Base-by-base conservation (phyloP, 2,888 invertebrate species). In the Nineta flava region DNA sequence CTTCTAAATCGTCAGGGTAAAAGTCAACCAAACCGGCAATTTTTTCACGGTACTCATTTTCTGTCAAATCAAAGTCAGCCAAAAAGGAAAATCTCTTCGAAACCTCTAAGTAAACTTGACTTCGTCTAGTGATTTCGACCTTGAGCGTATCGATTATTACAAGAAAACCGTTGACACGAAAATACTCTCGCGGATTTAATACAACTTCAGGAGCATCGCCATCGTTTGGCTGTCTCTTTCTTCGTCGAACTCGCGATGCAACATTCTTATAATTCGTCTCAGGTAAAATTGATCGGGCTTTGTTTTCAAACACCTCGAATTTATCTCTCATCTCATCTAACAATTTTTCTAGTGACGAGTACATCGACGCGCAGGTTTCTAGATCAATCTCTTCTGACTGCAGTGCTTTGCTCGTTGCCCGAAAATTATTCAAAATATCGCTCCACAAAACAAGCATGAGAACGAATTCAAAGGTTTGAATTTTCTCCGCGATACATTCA, bases 381-480 rank as follows among this genome's bases (percentile, higher is more conserved):
- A 42, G 42, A 42, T n/a, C 16, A 16, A 42, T 16, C 13, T 42
- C 42, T 16, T 3, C 15, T n/a, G 13, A 2, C 16, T 42, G 42
- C 16, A 42, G 9, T 42, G 16, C 15, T 40, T 47, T 34, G 32
- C 47, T 47, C 13, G 41, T 40, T n/a, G 17, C 16, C 16, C 41
- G 46, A 21, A 50, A 47, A 10, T 7, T 19, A 26, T 47, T 21
- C 15, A 50, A 35, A 50, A 50, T 46, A 12, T 50, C 47, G 19
- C 42, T 21, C 47, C 50, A 50, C 16, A 50, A n/a, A n/a, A 31
- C 34, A n/a, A 47, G 13, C 47, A 47, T 35, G 35, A 50, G 16
- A 16, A 47, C 38, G 21, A 47, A 47, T 38, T 50, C 50, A 35
- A 50, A 50, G 12, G 38, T 42, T 38, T 50, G 47, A 26, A 50